Conservation (phyloP, 2,113 vertebrate genomes). For the Tupaia chinensis region DNA sequence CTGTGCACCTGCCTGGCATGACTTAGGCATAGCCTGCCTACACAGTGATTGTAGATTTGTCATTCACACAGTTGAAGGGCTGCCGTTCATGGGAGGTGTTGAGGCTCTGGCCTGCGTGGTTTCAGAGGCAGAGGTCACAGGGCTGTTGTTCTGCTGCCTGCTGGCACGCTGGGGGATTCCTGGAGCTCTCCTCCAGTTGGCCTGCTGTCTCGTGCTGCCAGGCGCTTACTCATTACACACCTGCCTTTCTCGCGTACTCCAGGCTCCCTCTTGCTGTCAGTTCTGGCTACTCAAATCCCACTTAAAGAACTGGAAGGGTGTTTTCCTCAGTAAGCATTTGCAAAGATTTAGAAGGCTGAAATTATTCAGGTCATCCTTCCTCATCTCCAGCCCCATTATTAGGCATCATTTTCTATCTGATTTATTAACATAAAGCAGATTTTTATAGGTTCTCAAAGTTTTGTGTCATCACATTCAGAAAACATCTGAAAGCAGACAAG, state of each 20-base stretch:
- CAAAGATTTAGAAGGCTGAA: background rate
- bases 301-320: background rate
- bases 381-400: background rate
- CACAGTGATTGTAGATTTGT: background rate
- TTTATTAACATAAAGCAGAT: background rate
- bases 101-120: background rate
- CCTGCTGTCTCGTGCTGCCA: too few relatives aligned
- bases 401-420: background rate
- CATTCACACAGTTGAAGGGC: background rate
- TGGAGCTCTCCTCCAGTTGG: too few relatives aligned
- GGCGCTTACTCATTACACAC: background rate
- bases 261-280: slow-evolving; percentile 61
- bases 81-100: too few relatives aligned
- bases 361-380: background rate
- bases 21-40: background rate
- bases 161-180: rapidly evolving
- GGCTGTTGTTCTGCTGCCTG: background rate
- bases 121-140: background rate
- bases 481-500: background rate
- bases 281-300: background rate
- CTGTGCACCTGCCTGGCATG: background rate
- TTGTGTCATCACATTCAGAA: background rate
- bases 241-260: background rate
- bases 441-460: background rate
- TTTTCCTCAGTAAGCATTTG: background rate